Evolutionary conservation across 2,888 invertebrate species (phyloP), one percentile per base, ranked within the genome.

Genomic region (Drosophila histrio): DNA sequence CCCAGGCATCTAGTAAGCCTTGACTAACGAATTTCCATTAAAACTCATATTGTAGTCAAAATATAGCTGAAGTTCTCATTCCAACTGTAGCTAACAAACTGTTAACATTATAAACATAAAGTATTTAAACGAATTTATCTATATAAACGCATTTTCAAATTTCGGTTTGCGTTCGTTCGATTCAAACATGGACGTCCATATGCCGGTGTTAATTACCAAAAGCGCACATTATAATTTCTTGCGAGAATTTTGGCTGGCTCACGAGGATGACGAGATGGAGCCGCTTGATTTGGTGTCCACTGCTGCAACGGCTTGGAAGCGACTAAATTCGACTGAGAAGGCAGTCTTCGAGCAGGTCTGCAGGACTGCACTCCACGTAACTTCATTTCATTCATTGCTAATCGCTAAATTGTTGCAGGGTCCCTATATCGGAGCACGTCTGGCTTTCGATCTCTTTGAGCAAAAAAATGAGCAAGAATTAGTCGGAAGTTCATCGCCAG

Each of bases 191-290:
- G 8, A 2, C 2, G 4, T 2, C 2, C 11, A 21, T 5, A 30
- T 11, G 8, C 53, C 59, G 0, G 24, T 39, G 1, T 8, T 72
- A 17, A 13, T 67, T 7, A 72, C 73, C 2, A 44, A 59, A 6
- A 19, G 13, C 5, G 1, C 49, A 0, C 26, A 56, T 9, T 72
- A 26, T 4, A 72, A 72, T 43, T 72, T 72, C 24, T 11, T 72
- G 19, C 73, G 72, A 3, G 72, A 72, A 21, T 72, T 39, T 47
- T 67, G 72, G 47, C 19, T 65, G 1, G 26, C 8, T 11, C 4
- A 17, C 6, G 2, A 3, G 5, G 8, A 15, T 4, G 0, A 9
- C 2, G 22, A 15, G 0, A 34, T 7, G 13, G 3, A 41, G 0
- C 2, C 26, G 0, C 11, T 17, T 2, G 2, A 4, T 0, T 24